Evolutionary conservation across 2,797 vertebrate species (phyloP).

Genomic region (Lacerta agilis): DNA sequence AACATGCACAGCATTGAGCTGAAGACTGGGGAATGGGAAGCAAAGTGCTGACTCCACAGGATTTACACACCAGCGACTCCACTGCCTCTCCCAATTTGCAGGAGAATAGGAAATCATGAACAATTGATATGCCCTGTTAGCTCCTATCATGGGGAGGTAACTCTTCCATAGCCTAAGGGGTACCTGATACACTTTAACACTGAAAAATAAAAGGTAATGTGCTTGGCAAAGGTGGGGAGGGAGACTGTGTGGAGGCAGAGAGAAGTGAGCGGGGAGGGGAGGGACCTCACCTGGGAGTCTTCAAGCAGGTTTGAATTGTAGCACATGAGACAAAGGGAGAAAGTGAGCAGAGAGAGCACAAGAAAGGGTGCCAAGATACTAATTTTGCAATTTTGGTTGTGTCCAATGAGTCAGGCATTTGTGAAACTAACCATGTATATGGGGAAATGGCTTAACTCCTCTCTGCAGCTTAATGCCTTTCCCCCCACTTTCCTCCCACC

Average conservation of each 20-base stretch:
- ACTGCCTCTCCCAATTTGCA: constrained; percentile 86
- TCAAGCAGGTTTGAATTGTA: constrained; percentile 84
- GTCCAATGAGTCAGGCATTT: constrained; percentile 81
- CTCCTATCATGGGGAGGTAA: constrained; percentile 85
- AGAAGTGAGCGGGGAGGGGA: constrained; percentile 42
- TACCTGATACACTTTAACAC: constrained; percentile 88
- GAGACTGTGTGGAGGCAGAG: background rate
- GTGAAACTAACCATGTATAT: constrained; percentile 84
- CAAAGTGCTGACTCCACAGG: constrained; percentile 85
- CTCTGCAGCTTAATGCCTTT: background rate
- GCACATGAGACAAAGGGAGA: constrained; percentile 78
- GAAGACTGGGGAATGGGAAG: constrained; percentile 72
- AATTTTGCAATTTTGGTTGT: constrained; percentile 85
- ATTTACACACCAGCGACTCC: constrained; percentile 79
- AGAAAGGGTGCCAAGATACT: constrained; percentile 65
- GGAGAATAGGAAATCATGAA: constrained; percentile 88
- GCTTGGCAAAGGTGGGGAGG: constrained; percentile 78
- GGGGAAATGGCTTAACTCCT: constrained; percentile 79
- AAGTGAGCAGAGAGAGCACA: constrained; percentile 34
- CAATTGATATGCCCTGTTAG: constrained; percentile 91
- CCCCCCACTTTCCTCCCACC: background rate
- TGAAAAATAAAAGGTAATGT: constrained; percentile 87
- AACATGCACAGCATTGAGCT: constrained; percentile 78
- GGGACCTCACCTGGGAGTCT: constrained; percentile 85
- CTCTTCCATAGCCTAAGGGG: constrained; percentile 86